Percentiles rank a stretch among this genome's conserved stretches.
These are phyloP conservation scores for Disparrhopalites patrizii DNA, from an alignment of 2,888 invertebrate species.

Conservation along the genomic window DNA sequence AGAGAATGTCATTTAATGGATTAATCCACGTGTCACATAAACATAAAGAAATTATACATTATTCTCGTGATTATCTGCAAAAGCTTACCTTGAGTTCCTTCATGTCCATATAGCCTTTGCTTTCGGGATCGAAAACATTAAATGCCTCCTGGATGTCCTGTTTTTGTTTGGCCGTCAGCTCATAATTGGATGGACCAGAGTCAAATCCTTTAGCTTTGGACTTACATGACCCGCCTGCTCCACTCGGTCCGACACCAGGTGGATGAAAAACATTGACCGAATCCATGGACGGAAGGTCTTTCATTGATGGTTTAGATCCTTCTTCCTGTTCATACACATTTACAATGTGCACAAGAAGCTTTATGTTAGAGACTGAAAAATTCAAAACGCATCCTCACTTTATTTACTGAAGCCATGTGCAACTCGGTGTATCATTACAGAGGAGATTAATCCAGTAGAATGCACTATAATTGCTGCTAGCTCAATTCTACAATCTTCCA, in stretches of 20 bases:
- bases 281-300: background rate
- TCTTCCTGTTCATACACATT: no score
- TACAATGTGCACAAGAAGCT: no score
- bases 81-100: slow-evolving; percentile 95
- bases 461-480: no score
- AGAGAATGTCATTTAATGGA: background rate
- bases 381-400: no score
- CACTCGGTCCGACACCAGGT: background rate
- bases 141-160: slow-evolving; percentile 93
- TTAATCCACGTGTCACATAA: background rate
- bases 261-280: background rate
- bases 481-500: no score
- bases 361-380: no score
- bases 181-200: slow-evolving; percentile 63
- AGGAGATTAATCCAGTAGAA: no score
- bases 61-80: background rate
- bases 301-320: no score
- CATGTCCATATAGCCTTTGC: slow-evolving; percentile 79
- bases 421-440: no score
- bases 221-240: background rate
- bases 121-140: slow-evolving; percentile 87
- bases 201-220: background rate
- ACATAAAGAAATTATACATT: background rate
- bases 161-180: slow-evolving; percentile 82
- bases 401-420: no score